These are phyloP conservation scores for Acanthococcus lagerstroemiae DNA, from an alignment of 2,888 invertebrate species.

Conservation along the genomic window DNA sequence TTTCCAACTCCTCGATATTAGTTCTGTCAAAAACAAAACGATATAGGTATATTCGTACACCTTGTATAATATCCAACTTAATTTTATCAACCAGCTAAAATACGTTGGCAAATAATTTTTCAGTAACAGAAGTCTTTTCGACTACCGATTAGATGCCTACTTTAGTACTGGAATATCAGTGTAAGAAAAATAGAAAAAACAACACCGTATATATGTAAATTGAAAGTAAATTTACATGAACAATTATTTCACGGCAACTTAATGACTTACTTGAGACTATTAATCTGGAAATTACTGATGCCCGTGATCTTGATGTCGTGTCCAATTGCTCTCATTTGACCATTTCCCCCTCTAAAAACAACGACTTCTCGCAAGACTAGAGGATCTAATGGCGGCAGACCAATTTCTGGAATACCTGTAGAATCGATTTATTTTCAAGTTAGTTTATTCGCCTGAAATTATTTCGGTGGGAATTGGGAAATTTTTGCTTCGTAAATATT, in stretches of 20 bases:
- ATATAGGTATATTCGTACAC: no score
- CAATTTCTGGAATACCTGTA: conserved; percentile 50
- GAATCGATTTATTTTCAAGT: no score
- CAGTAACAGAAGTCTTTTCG: no score
- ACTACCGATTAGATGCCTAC: no score
- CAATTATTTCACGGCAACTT: background rate
- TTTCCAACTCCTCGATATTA: conserved; percentile 44
- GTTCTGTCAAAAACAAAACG: no score
- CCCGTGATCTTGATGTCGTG: conserved; percentile 53
- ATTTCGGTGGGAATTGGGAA: no score
- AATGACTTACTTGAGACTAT: conserved; percentile 48
- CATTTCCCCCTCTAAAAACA: conserved; percentile 43
- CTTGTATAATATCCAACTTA: no score
- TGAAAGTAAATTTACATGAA: background rate
- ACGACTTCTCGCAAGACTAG: conserved; percentile 50
- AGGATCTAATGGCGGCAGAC: conserved; percentile 57
- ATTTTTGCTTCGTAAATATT: no score
- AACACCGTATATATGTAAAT: background rate
- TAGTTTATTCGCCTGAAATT: no score
- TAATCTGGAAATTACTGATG: conserved; percentile 53
- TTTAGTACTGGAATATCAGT: no score
- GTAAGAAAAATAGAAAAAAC: conserved; percentile 1
- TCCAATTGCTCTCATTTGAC: conserved; percentile 44
- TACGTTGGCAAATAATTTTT: no score
- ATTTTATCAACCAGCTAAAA: no score